Conservation (phyloP, 2,888 invertebrate species). For the Aphodius sticticus region DNA sequence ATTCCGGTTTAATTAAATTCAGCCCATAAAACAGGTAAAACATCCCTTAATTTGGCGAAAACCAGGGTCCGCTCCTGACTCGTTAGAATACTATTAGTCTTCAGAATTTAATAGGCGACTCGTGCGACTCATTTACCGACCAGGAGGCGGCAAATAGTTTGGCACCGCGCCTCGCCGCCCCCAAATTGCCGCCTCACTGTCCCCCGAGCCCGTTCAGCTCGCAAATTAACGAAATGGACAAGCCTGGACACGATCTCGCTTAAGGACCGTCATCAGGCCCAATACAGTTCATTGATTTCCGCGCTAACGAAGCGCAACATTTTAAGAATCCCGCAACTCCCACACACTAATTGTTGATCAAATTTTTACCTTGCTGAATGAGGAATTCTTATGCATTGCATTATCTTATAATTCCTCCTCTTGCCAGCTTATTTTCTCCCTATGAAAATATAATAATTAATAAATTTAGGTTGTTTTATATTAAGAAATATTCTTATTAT, state of each 20-base stretch:
- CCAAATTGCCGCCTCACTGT: background rate
- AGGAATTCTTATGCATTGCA: too few relatives aligned
- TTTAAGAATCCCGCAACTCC: background rate
- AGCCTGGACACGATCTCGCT: conserved; percentile 14
- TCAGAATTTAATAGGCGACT: conserved; percentile 35
- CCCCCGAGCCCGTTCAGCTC: conserved; percentile 6
- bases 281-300: background rate
- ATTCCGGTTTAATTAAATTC: conserved; percentile 38
- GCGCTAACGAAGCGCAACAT: background rate
- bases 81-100: conserved; percentile 39
- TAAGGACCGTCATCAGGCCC: conserved; percentile 5
- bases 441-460: too few relatives aligned
- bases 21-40: conserved; percentile 40
- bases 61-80: conserved; percentile 38
- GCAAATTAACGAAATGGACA: conserved; percentile 19
- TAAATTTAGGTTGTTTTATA: too few relatives aligned
- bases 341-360: too few relatives aligned
- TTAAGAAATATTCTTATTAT: too few relatives aligned
- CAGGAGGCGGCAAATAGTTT: conserved; percentile 9
- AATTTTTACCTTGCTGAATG: background rate
- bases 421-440: too few relatives aligned
- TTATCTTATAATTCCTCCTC: too few relatives aligned
- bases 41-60: conserved; percentile 39
- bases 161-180: conserved; percentile 16
- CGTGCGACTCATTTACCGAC: conserved; percentile 33